phyloP scores from a whole-genome alignment of 2,113 vertebrate species.

The Strix aluco region DNA sequence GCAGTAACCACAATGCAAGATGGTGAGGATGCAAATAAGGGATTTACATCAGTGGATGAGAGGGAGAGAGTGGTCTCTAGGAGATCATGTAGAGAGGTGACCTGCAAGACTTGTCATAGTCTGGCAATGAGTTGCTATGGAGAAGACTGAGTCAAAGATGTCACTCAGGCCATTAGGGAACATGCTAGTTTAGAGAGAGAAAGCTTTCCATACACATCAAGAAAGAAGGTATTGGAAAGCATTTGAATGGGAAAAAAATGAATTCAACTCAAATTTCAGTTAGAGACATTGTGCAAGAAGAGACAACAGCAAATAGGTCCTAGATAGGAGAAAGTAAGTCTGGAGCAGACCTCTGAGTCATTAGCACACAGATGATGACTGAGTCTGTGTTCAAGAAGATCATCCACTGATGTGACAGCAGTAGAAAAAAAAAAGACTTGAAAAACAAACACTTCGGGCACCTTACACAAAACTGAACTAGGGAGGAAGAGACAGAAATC shows the following conservation, averaged over 20 bases:
- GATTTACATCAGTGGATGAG: neutral
- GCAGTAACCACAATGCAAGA: neutral
- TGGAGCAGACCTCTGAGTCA: neutral
- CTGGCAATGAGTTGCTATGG: neutral
- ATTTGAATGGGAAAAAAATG: neutral
- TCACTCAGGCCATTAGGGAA: neutral
- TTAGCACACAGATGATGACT: neutral
- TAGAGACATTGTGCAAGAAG: neutral
- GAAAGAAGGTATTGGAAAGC: neutral
- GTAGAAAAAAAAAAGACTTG: neutral
- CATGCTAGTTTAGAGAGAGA: neutral
- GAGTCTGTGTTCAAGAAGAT: neutral
- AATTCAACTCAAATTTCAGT: neutral
- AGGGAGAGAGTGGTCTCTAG: neutral
- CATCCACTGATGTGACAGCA: neutral
- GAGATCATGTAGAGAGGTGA: neutral
- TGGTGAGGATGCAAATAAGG: neutral
- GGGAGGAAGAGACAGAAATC: neutral
- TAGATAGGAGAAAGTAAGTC: neutral
- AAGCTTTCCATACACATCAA: neutral
- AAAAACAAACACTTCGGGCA: neutral
- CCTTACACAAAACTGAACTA: neutral
- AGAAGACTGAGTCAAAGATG: neutral
- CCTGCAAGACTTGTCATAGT: neutral
- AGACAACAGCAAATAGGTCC: neutral